Base-by-base conservation (phyloP, 1,140 invertebrate species). In the Daktulosphaira vitifoliae region DNA sequence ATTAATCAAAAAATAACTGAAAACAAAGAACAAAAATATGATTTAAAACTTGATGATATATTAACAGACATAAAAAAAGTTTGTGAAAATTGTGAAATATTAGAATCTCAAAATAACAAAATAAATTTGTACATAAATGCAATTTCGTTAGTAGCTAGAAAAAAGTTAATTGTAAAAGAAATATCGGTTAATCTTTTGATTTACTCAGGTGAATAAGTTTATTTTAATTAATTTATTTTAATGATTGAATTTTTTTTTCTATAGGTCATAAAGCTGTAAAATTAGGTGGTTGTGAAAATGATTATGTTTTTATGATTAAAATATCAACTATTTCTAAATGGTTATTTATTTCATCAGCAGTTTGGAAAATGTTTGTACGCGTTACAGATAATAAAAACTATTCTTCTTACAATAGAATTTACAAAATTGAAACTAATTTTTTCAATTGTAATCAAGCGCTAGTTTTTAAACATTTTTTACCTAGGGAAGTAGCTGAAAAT, bases 191-290 rank as follows among this genome's bases (percentile, higher is more conserved):
- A 62, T 15, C 3, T 62, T 46, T 33, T 62, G 44, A 62, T 62
- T n/a, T 62, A 62, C 29, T 62, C 56, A 62, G 56, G 56, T 62
- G 16, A n/a, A n/a, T n/a, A n/a, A n/a, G 15, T 62, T 46, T 15
- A 44, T 3, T 29, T 15, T 5, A 62, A 29, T 46, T 2, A 29
- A 7, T n/a, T 1, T 6, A 13, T 5, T 46, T 18, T 8, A 22
- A 44, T 20, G 4, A 25, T 20, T 25, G 3, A 46, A 20, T 15
- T 3, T 18, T 33, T 62, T 29, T 6, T 18, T 20, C 25, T 46
- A n/a, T 33, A 62, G 56, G 25, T 62, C 9, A 20, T n/a, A 62
- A 62, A 46, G 56, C 56, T 8, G 16, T 62, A 3, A 62, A 62
- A 48, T 62, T 62, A 62, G 56, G 56, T 18, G 56, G 23, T 29